Evolutionary conservation across 1,140 invertebrate species (phyloP).

Genomic region (Drosophila obscura): DNA sequence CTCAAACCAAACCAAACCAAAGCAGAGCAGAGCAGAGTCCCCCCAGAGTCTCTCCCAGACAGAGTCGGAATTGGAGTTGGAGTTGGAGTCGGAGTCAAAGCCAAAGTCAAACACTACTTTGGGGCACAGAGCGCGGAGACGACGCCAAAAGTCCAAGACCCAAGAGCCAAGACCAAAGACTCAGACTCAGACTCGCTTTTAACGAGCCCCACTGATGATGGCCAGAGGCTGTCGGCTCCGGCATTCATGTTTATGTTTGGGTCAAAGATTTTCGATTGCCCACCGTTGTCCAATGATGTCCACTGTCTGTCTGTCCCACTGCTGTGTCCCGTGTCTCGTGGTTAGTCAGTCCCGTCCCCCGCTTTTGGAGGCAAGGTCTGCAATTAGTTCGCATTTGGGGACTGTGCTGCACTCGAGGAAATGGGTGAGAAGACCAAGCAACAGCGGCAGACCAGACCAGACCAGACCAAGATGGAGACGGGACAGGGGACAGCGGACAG

Average conservation of each 20-base stretch:
- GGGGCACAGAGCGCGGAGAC: slow-evolving; percentile 7
- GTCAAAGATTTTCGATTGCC: slow-evolving; percentile 55
- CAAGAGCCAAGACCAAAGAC: no score
- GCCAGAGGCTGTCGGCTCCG: slow-evolving; percentile 49
- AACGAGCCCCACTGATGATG: slow-evolving; percentile 70
- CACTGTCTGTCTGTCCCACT: neutral
- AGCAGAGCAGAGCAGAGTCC: neutral
- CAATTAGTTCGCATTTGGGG: slow-evolving; percentile 34
- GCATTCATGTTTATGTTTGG: slow-evolving; percentile 52
- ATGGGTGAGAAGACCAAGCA: slow-evolving; percentile 4
- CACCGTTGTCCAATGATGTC: slow-evolving; percentile 1
- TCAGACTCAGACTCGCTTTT: slow-evolving; percentile 42
- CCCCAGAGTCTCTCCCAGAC: neutral
- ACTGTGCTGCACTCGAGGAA: slow-evolving; percentile 21
- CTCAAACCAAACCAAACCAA: slow-evolving; percentile 5
- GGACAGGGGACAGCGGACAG: no score
- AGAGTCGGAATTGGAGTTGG: no score
- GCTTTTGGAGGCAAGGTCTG: slow-evolving; percentile 39
- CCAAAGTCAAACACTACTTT: slow-evolving; percentile 18
- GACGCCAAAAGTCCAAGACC: no score
- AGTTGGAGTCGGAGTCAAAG: neutral
- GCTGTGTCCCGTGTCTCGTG: slow-evolving; percentile 1
- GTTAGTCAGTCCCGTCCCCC: neutral
- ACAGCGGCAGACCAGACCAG: no score
- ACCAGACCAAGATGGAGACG: no score